Conservation (phyloP, 1,140 invertebrate species). For the Neotoxoptera formosana region DNA sequence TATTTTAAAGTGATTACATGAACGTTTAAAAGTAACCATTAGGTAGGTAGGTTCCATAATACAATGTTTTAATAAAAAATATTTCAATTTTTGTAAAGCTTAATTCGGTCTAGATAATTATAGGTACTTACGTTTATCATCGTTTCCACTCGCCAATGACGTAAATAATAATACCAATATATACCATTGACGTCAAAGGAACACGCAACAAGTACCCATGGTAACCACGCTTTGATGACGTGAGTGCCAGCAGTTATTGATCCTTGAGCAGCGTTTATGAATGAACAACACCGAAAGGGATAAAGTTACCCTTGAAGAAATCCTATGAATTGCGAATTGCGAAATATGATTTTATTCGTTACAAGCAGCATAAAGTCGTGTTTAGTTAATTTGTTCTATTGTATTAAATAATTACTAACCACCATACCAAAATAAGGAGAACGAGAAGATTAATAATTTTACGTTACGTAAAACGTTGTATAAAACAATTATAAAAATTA, state of each 20-base stretch:
- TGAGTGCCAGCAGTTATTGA: constrained; percentile 40
- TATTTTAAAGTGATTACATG: too few species aligned
- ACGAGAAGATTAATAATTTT: not conserved
- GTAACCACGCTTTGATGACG: constrained; percentile 44
- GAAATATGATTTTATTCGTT: not conserved
- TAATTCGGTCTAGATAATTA: not conserved
- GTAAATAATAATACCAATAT: not conserved
- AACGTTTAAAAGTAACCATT: not conserved
- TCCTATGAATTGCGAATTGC: not conserved
- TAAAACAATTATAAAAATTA: not conserved
- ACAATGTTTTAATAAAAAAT: not conserved
- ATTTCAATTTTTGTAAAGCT: not conserved
- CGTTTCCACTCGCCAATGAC: not conserved
- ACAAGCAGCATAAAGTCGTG: not conserved
- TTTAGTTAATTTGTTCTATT: not conserved
- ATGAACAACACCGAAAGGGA: not conserved
- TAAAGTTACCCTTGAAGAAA: constrained; percentile 23
- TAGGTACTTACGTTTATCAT: constrained; percentile 3
- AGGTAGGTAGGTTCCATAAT: not conserved
- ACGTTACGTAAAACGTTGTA: not conserved
- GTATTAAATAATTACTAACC: not conserved
- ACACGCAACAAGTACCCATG: constrained; percentile 57
- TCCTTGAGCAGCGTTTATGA: constrained; percentile 11
- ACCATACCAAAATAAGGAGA: not conserved
- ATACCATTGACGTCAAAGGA: constrained; percentile 52